phyloP scores from a whole-genome alignment of 2,113 vertebrate genomes.

The Trematocara unimaculatum region DNA sequence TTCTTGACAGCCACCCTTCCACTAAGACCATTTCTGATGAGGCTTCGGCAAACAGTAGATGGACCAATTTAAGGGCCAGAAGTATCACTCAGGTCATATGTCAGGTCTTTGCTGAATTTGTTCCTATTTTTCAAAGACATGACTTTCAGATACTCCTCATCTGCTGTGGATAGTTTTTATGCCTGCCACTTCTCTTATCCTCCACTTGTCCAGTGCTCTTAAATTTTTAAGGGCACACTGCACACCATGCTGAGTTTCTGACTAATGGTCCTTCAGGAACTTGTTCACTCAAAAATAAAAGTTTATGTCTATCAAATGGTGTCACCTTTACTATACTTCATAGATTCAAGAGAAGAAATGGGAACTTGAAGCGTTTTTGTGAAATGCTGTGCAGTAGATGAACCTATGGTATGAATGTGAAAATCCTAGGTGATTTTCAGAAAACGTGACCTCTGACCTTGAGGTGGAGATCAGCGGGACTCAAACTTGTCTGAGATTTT shows the following conservation, averaged over 20 bases:
- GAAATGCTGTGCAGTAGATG: not conserved
- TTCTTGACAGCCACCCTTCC: not conserved
- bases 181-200: not conserved
- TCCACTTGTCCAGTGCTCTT: not conserved
- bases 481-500: not conserved
- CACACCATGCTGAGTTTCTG: not conserved
- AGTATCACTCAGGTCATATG: not conserved
- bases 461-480: not conserved
- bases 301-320: not conserved
- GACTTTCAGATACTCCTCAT: not conserved
- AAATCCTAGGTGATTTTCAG: not conserved
- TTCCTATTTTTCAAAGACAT: not conserved
- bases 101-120: not conserved
- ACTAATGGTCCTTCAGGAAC: not conserved
- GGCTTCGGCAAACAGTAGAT: not conserved
- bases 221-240: not conserved
- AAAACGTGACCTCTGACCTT: not conserved
- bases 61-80: not conserved
- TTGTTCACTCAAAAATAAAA: not conserved
- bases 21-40: not conserved
- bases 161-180: not conserved
- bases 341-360: not conserved
- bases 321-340: not conserved
- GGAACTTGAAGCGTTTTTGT: not conserved
- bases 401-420: not conserved